Evolutionary conservation across 2,797 vertebrate species (phyloP), one percentile per base, ranked within the genome.

Genomic region (Neosilurus mollespiculum): DNA sequence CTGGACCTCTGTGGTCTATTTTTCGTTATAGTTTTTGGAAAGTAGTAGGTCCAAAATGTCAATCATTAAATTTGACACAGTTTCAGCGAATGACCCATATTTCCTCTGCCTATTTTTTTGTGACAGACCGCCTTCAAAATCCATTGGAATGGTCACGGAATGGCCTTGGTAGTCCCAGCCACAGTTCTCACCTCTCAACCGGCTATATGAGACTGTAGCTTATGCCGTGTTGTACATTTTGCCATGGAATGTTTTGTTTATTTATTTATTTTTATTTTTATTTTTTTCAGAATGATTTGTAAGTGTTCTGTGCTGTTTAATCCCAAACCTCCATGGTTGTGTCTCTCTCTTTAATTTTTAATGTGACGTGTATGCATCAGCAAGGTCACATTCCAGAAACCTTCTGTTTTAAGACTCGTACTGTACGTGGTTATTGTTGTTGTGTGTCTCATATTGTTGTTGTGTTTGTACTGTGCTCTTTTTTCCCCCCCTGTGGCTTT

Each of bases 361-460:
- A 76, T 37, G 71, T 56, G 24, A 70, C n/a, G 37, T 72, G 75
- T 80, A 37, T 76, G 22, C 69, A 61, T 30, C 0, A 82, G 34
- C 67, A 69, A 56, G 34, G 58, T 69, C 15, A n/a, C 43, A 7
- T 70, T 54, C 22, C 15, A 15, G 51, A 53, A n/a, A 30, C 26
- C 26, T 65, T 59, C 9, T 80, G 20, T 81, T 30, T 78, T 9
- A 37, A n/a, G 1, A 8, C n/a, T 54, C 56, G 9, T 37, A 37
- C 43, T 43, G 43, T 43, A 43, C 8, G 43, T 43, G 43, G 43
- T 43, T n/a, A 34, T 37, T 58, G 34, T 76, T 30, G 0, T 59
- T 14, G 81, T 86, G n/a, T 82, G 37, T 73, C 24, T 26, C 6
- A 69, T 72, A 2, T 30, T 66, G 72, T 76, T 30, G 58, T 84